phyloP scores from a whole-genome alignment of 2,888 invertebrate genomes.

The Platynereis dumerilii region DNA sequence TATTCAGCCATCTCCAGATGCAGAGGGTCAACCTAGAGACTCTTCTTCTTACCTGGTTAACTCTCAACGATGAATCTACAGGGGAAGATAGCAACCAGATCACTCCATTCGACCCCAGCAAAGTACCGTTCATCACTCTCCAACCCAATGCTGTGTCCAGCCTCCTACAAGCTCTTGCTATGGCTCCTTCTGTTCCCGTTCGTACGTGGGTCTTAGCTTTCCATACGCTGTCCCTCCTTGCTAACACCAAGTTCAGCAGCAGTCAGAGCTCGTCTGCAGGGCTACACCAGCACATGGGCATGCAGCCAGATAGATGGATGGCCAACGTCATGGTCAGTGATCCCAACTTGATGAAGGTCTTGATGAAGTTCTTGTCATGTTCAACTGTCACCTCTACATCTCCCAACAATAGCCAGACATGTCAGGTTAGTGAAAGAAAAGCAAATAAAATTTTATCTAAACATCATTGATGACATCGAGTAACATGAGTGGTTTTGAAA shows the following conservation, averaged over 20 bases:
- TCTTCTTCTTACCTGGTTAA: conserved; percentile 85
- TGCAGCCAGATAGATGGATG: conserved; percentile 40
- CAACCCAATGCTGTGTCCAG: conserved; percentile 71
- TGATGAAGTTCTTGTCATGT: conserved; percentile 57
- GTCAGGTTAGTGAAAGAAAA: no score
- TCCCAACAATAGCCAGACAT: conserved; percentile 7
- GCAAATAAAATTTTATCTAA: no score
- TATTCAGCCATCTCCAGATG: conserved; percentile 70
- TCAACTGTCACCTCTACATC: conserved; percentile 32
- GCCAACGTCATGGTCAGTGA: conserved; percentile 54
- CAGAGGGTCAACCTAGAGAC: conserved; percentile 81
- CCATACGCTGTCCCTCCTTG: conserved; percentile 77
- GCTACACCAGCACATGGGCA: conserved; percentile 1
- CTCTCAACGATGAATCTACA: conserved; percentile 73
- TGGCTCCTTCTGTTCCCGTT: conserved; percentile 74
- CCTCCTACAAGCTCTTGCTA: conserved; percentile 72
- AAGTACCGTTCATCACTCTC: conserved; percentile 63
- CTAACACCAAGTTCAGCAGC: conserved; percentile 67
- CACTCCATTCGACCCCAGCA: conserved; percentile 48
- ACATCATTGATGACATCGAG: no score
- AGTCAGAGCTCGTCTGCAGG: not conserved
- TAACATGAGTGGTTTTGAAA: no score
- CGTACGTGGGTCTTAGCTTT: conserved; percentile 82
- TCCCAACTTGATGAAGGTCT: conserved; percentile 50
- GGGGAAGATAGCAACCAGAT: conserved; percentile 36